These are phyloP conservation scores for Acrocyrtus sp. DNA, from an alignment of 2,888 invertebrate species.

Conservation along the genomic window DNA sequence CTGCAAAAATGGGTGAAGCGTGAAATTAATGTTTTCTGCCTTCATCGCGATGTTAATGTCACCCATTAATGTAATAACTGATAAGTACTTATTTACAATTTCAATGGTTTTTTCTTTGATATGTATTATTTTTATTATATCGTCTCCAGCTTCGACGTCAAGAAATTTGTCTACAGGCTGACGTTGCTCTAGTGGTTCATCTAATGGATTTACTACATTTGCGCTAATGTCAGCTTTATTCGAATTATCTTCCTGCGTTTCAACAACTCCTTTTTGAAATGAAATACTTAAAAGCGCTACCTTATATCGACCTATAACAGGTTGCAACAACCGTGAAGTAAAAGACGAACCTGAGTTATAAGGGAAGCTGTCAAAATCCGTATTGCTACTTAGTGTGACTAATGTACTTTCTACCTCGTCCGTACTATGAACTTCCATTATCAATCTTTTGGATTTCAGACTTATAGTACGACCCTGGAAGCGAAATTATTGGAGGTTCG, in stretches of 20 bases:
- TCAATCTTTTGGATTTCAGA: not conserved
- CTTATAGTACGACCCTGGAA: not conserved
- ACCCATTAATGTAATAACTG: no score
- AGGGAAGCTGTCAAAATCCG: not conserved
- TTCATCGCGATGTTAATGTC: no score
- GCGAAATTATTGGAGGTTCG: not conserved
- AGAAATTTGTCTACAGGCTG: not conserved
- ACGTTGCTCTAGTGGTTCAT: not conserved
- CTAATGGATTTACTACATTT: not conserved
- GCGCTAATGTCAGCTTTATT: no score
- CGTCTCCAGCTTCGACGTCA: not conserved
- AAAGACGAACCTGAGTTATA: not conserved
- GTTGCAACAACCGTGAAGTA: not conserved
- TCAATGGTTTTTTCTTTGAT: not conserved
- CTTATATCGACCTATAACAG: not conserved
- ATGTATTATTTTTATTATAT: not conserved
- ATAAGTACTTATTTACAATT: not conserved
- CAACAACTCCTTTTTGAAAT: not conserved
- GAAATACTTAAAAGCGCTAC: not conserved
- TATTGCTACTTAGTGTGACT: not conserved
- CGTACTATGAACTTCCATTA: not conserved
- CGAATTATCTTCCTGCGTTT: no score
- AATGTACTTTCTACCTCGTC: not conserved
- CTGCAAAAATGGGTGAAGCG: no score
- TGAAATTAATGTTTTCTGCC: no score